Base-by-base conservation (phyloP, 2,888 invertebrate genomes). In the Cyrtodaria siliqua region DNA sequence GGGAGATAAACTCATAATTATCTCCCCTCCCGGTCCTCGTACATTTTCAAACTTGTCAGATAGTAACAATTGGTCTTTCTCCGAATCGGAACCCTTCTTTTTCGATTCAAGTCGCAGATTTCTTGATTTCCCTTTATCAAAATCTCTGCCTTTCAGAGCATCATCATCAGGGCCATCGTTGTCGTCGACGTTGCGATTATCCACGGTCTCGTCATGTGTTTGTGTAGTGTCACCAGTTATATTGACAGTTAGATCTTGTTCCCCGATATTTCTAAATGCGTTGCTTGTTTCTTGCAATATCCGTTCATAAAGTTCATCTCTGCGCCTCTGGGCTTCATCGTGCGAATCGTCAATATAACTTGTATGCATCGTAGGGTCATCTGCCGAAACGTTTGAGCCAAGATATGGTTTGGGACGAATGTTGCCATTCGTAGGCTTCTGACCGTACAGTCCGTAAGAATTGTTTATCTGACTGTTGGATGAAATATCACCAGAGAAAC, bases 241-340 rank as follows among this genome's bases (percentile, higher is more conserved):
- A 60, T 81, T 63, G 0, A 72, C 62, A 6, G 79, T 71, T 38
- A 73, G 49, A 50, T 73, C 75, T 24, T 75, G 69, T 2, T 75
- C 71, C 2, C 72, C 68, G 6, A 80, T 71, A 26, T 84, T 83
- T 2, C 77, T 71, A 63, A 90, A 85, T 20, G 83, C 84, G 6
- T 79, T 85, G 42, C 84, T 84, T 2, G 90, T 87, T 40, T 87
- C 85, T 23, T 83, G 84, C 23, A 87, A 55, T 33, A 89, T 79
- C 18, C 84, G 75, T 47, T 87, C 84, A 49, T 89, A 89, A 6
- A 89, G 61, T 27, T 89, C 88, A 68, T 90, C 90, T 9, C 85
- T 78, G 18, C 73, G 77, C n/a, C 72, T 55, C 50, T 79, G 75
- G 1, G 73, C 64, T 20, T 66, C 67, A 29, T 79, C 77, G 23